Conservation (phyloP, 1,140 invertebrate genomes). For the Dendrolimus kikuchii region DNA sequence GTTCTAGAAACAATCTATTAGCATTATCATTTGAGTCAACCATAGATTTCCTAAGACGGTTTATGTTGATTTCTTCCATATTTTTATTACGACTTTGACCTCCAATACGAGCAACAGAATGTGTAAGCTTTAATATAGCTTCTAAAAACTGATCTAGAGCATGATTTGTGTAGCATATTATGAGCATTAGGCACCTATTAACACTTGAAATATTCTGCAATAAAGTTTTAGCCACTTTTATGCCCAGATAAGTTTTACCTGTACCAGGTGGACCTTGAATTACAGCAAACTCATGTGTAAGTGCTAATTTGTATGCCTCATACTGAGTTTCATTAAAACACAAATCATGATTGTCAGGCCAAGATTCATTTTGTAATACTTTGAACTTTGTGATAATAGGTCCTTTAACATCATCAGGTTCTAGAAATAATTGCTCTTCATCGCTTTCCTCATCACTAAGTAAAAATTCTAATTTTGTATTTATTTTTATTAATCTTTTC, state of each 20-base stretch:
- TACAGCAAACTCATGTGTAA: slow-evolving; percentile 78
- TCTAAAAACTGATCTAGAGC: slow-evolving; percentile 93
- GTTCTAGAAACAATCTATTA: slow-evolving; percentile 7
- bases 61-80: slow-evolving; percentile 69
- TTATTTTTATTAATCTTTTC: too few species aligned
- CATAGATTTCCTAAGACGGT: slow-evolving; percentile 29
- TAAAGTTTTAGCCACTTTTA: slow-evolving; percentile 77
- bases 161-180: slow-evolving; percentile 91
- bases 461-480: too few species aligned
- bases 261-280: slow-evolving; percentile 89
- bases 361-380: slow-evolving; percentile 40
- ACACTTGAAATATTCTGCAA: slow-evolving; percentile 62
- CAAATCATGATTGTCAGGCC: slow-evolving; percentile 36
- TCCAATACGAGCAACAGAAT: slow-evolving; percentile 81
- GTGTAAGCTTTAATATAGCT: slow-evolving; percentile 74
- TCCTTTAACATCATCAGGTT: background rate
- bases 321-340: too few species aligned
- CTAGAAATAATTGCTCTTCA: too few species aligned
- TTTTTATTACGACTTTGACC: slow-evolving; percentile 77
- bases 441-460: too few species aligned
- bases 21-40: slow-evolving; percentile 19
- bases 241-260: slow-evolving; percentile 84
- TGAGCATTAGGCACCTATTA: slow-evolving; percentile 75
- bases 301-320: slow-evolving; percentile 37
- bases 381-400: slow-evolving; percentile 6